phyloP scores from a whole-genome alignment of 1,140 invertebrate species.

The Portunus trituberculatus region DNA sequence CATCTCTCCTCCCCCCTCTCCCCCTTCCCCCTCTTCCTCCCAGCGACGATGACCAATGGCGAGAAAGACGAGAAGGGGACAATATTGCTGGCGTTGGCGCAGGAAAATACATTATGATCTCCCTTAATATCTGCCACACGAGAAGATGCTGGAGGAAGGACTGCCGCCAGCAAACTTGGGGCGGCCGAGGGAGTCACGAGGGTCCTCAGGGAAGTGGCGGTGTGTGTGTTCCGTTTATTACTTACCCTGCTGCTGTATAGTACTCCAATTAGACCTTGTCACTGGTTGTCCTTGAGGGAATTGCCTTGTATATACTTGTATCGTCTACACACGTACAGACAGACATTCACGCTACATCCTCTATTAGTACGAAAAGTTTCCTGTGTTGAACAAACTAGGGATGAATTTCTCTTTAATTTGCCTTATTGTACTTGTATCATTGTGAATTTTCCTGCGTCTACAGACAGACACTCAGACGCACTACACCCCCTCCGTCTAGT shows the following conservation, averaged over 20 bases:
- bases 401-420: too few species aligned
- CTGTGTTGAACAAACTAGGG: too few species aligned
- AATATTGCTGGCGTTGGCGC: constrained; percentile 64
- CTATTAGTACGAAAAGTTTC: too few species aligned
- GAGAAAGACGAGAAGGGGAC: constrained; percentile 64
- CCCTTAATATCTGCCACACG: constrained; percentile 59
- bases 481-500: too few species aligned
- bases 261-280: background rate
- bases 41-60: constrained; percentile 70
- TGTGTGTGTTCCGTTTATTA: background rate
- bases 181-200: background rate
- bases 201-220: background rate
- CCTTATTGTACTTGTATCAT: too few species aligned
- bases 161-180: constrained; percentile 48
- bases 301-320: background rate
- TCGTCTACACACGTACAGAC: constrained; percentile 6
- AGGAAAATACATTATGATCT: constrained; percentile 67
- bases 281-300: background rate
- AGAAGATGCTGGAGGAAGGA: constrained; percentile 57
- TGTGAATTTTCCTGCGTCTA: too few species aligned
- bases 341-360: background rate
- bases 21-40: background rate
- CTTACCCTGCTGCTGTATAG: background rate
- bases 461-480: too few species aligned
- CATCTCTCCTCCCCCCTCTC: constrained; percentile 28